Conservation (phyloP, 2,888 invertebrate species). For the Diabrotica balteata region DNA sequence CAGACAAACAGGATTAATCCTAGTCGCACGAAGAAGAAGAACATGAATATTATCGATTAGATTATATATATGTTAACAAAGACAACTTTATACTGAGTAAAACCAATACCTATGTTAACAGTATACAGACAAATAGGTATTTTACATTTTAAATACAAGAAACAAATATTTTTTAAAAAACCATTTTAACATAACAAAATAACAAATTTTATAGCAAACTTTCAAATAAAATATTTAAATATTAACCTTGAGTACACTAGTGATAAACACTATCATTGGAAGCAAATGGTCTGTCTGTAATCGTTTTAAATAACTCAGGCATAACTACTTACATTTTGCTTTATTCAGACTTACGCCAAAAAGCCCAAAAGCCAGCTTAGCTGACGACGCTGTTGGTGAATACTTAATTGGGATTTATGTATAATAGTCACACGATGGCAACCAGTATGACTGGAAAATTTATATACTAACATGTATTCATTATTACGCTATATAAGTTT, state of each 20-base stretch:
- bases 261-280: too few relatives aligned
- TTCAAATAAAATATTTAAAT: neutral
- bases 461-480: constrained; percentile 23
- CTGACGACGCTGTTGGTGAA: constrained; percentile 21
- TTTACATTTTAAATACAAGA: too few relatives aligned
- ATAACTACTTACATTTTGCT: constrained; percentile 19
- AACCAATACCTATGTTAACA: too few relatives aligned
- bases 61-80: too few relatives aligned
- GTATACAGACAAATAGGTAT: too few relatives aligned
- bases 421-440: constrained; percentile 24
- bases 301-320: constrained; percentile 15
- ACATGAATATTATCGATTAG: too few relatives aligned
- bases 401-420: constrained; percentile 29
- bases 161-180: too few relatives aligned
- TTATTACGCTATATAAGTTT: constrained; percentile 23
- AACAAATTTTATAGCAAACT: neutral
- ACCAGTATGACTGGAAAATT: constrained; percentile 23
- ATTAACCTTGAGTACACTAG: neutral
- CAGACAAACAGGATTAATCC: too few relatives aligned
- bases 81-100: too few relatives aligned
- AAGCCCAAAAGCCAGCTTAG: constrained; percentile 25
- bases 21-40: too few relatives aligned
- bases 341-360: constrained; percentile 19
- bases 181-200: too few relatives aligned
- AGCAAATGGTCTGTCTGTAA: neutral